Evolutionary conservation across 2,888 invertebrate genomes (phyloP).

Genomic region (Ctena decussata): DNA sequence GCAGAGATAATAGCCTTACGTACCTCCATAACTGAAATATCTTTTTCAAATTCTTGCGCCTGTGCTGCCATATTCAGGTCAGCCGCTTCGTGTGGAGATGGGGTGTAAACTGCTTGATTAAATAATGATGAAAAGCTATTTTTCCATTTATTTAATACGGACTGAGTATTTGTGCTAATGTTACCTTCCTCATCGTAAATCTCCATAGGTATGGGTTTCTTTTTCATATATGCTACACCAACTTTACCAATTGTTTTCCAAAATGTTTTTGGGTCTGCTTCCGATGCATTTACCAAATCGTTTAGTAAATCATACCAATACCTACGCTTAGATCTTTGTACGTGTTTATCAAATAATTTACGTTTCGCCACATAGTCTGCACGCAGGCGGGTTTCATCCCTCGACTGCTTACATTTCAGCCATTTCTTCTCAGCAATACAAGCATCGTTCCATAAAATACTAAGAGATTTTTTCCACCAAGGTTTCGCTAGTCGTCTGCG

Average conservation of each 20-base stretch:
- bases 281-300: background rate
- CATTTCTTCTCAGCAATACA: background rate
- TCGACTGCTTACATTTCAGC: background rate
- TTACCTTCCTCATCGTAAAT: background rate
- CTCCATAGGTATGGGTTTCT: background rate
- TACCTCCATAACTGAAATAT: background rate
- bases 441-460: background rate
- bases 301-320: background rate
- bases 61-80: background rate
- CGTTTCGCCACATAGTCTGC: background rate
- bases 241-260: slow-evolving; percentile 12
- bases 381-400: background rate
- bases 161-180: background rate
- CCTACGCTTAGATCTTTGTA: background rate
- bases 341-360: slow-evolving; percentile 8
- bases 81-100: background rate
- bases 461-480: background rate
- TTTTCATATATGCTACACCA: background rate
- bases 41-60: background rate
- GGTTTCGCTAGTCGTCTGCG: background rate
- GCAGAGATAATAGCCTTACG: slow-evolving; percentile 14
- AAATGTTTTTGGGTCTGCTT: background rate
- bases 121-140: background rate
- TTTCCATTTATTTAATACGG: background rate
- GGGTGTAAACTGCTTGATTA: background rate